Evolutionary conservation across 1,140 invertebrate species (phyloP), one percentile per base, ranked within the genome.

Genomic region (Chrysopa pallens): DNA sequence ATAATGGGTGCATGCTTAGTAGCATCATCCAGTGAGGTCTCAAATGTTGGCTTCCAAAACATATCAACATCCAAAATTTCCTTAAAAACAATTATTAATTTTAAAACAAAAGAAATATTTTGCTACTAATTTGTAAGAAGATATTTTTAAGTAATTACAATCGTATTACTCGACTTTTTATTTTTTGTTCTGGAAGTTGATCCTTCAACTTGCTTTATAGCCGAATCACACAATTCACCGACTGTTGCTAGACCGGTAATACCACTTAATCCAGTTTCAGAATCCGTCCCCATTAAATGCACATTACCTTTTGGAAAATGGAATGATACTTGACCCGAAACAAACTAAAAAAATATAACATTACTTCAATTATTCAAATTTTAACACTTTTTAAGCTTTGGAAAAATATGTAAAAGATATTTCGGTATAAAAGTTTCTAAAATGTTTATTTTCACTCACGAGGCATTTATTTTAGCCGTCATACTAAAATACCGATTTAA

Each of bases 291-390:
- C 51, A 76, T 62, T 43, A 80, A 60, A 53, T 73, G 78, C 8
- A 71, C 56, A 49, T 70, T 65, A 36, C 64, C 68, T 13, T 66
- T 62, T 48, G 68, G 57, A 51, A 78, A 69, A 47, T 70, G 63
- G 54, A 80, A 79, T 46, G 70, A 74, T 33, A 78, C 68, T 50
- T 72, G 72, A 15, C 75, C 76, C 42, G 71, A 70, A 44, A 70
- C 68, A 49, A 76, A 69, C 71, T 77, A 47, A 45, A 56, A 57
- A 44, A n/a, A n/a, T n/a, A n/a, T n/a, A n/a, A n/a, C n/a, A n/a
- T n/a, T n/a, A n/a, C n/a, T n/a, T n/a, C n/a, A n/a, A n/a, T n/a
- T n/a, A n/a, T n/a, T n/a, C n/a, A n/a, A n/a, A n/a, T n/a, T n/a
- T n/a, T n/a, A n/a, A n/a, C n/a, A n/a, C n/a, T n/a, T n/a, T n/a